Conservation (phyloP, 2,888 invertebrate species). For the Ectemnius cavifrons region DNA sequence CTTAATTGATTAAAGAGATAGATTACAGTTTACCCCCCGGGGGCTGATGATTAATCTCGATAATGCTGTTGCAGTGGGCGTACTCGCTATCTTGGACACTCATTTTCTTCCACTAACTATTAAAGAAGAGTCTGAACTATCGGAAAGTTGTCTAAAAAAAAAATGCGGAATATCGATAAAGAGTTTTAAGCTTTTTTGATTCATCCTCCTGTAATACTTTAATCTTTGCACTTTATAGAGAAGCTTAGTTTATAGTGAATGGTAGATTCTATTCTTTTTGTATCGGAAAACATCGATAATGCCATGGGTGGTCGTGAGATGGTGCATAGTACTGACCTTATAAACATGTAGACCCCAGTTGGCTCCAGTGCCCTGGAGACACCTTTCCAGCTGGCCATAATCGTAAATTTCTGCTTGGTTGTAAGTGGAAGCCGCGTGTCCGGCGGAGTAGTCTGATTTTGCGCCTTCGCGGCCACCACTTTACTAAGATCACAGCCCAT, state of each 20-base stretch:
- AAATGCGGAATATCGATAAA: no score
- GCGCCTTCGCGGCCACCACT: conserved; percentile 80
- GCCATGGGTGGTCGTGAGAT: no score
- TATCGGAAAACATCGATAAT: no score
- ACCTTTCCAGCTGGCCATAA: conserved; percentile 94
- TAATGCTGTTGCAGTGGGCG: conserved; percentile 1
- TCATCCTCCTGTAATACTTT: no score
- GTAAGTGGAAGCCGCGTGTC: conserved; percentile 91
- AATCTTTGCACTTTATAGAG: no score
- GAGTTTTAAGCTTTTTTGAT: no score
- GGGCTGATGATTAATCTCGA: conserved; percentile 19
- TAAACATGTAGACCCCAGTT: conserved; percentile 94
- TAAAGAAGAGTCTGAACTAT: no score
- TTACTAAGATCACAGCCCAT: conserved; percentile 91
- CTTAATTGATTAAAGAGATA: conserved; percentile 28
- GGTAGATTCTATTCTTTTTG: no score
- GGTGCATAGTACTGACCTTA: conserved; percentile 85
- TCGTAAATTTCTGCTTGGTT: conserved; percentile 91
- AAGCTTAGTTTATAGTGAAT: no score
- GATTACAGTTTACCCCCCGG: conserved; percentile 1
- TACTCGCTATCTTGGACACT: neutral
- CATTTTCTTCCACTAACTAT: no score
- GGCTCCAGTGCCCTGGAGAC: conserved; percentile 93
- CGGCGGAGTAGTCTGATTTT: conserved; percentile 78
- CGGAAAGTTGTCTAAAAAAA: no score